Evolutionary conservation across 2,797 vertebrate genomes (phyloP).

Genomic region (Sebastes melanostomus): DNA sequence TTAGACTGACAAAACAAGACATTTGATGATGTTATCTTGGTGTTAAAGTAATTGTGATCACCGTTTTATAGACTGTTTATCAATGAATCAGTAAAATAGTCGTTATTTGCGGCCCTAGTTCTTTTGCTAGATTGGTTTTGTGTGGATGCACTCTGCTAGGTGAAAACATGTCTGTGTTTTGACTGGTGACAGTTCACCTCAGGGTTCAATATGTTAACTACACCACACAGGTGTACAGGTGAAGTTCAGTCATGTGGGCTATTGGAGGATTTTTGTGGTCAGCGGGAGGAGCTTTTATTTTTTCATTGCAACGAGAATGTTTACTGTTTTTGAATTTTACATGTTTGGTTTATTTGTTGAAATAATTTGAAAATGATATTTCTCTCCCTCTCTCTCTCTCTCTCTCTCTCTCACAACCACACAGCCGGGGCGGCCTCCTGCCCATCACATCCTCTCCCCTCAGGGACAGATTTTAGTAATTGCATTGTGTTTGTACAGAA

Average conservation of each 20-base stretch:
- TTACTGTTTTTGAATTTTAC: not conserved
- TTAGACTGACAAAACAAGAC: not conserved
- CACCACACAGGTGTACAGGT: not conserved
- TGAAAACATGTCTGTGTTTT: not conserved
- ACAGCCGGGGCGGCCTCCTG: not conserved
- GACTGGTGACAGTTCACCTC: not conserved
- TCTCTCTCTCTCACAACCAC: not conserved
- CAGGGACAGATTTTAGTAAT: conserved; percentile 1
- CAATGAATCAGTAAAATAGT: not conserved
- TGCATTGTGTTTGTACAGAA: conserved; percentile 1
- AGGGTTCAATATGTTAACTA: not conserved
- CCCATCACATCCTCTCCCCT: not conserved
- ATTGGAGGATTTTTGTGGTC: not conserved
- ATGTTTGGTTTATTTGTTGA: not conserved
- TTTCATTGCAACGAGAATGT: not conserved
- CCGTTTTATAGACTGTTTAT: not conserved
- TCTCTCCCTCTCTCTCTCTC: not conserved
- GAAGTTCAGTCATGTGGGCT: not conserved
- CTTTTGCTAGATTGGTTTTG: not conserved
- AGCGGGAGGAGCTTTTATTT: not conserved
- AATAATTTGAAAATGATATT: not conserved
- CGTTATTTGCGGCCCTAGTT: not conserved
- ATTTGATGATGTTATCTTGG: not conserved
- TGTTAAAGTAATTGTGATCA: not conserved
- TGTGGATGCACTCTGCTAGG: not conserved